Percentiles rank a stretch among this genome's conserved stretches.
Evolutionary conservation across 2,888 invertebrate genomes (phyloP).

Genomic region (Vanessa cardui): DNA sequence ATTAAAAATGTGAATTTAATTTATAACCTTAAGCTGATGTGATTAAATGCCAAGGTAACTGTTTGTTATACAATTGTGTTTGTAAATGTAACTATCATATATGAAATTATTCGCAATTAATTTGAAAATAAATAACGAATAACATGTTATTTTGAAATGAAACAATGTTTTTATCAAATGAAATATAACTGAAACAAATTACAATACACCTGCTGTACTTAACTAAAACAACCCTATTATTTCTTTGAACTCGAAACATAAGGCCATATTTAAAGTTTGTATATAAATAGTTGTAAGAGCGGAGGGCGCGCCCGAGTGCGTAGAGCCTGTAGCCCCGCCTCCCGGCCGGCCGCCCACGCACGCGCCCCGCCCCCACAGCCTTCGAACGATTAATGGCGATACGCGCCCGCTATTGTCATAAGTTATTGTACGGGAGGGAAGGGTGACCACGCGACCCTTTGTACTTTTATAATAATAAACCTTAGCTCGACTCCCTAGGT

Average conservation of each 20-base stretch:
- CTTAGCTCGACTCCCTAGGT: neutral
- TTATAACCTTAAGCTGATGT: no score
- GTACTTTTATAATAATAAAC: neutral
- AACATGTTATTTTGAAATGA: neutral
- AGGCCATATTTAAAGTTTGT: neutral
- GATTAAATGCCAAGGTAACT: no score
- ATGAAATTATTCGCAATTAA: constrained; percentile 4
- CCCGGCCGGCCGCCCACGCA: constrained; percentile 38
- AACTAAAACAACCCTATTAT: neutral
- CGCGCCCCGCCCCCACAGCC: constrained; percentile 25
- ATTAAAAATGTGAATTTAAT: no score
- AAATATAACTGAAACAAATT: constrained; percentile 22
- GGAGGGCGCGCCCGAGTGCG: constrained; percentile 6
- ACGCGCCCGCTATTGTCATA: constrained; percentile 31
- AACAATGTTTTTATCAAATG: constrained; percentile 14
- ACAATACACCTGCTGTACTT: constrained; percentile 25
- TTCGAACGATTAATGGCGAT: constrained; percentile 34
- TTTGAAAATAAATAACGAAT: neutral
- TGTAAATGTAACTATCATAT: no score
- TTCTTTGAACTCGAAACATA: constrained; percentile 7
- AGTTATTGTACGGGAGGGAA: constrained; percentile 24
- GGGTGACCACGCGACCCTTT: constrained; percentile 17
- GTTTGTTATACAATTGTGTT: no score
- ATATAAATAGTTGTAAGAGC: neutral
- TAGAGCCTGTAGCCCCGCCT: constrained; percentile 42